phyloP scores from a whole-genome alignment of 2,888 invertebrate species.

The Scrobipalpa atriplicella region DNA sequence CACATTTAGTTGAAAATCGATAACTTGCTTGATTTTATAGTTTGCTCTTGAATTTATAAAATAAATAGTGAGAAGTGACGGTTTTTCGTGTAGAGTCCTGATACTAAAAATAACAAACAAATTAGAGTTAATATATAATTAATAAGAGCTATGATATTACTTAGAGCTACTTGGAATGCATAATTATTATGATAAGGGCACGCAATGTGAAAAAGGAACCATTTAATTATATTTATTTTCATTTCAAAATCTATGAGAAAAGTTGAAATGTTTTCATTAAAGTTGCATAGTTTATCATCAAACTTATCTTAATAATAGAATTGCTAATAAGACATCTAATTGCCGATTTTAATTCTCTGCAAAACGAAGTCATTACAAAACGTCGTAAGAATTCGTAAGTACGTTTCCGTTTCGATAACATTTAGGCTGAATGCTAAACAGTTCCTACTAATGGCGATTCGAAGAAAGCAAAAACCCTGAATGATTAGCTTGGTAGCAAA shows the following conservation, averaged over 20 bases:
- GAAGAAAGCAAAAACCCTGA: conserved; percentile 7
- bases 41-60: neutral
- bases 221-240: too few relatives aligned
- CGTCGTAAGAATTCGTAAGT: conserved; percentile 54
- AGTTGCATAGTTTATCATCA: too few relatives aligned
- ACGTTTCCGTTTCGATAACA: conserved; percentile 53
- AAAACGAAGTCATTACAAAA: conserved; percentile 60
- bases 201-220: too few relatives aligned
- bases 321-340: conserved; percentile 33
- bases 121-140: too few relatives aligned
- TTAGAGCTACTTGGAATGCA: too few relatives aligned
- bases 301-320: too few relatives aligned
- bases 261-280: too few relatives aligned
- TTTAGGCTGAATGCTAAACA: conserved; percentile 60
- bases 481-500: neutral
- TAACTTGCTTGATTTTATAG: neutral
- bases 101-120: too few relatives aligned
- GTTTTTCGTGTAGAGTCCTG: too few relatives aligned
- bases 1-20: neutral
- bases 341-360: conserved; percentile 47
- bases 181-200: too few relatives aligned
- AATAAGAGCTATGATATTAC: too few relatives aligned
- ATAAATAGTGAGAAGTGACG: neutral
- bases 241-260: too few relatives aligned
- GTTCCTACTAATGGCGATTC: conserved; percentile 30